Percentiles rank a stretch among this genome's conserved stretches.
Conservation (phyloP, 2,888 invertebrate species). For the Mesorhabditis sp. region DNA sequence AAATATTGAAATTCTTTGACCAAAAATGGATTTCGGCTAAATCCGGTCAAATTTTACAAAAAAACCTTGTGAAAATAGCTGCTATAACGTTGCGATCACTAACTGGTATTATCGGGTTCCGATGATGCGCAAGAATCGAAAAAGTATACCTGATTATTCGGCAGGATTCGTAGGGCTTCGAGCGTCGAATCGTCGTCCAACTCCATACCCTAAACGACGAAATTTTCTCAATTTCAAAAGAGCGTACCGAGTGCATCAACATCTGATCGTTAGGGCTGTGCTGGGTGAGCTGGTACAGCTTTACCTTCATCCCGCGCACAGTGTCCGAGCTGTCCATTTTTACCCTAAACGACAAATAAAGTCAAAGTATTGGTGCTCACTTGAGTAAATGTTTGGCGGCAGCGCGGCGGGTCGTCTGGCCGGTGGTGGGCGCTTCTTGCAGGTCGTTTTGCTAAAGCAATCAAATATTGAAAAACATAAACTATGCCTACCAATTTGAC, state of each 20-base stretch:
- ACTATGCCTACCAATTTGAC: constrained; percentile 39
- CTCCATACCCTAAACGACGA: constrained; percentile 20
- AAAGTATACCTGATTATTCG: constrained; percentile 44
- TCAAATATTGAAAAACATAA: background rate
- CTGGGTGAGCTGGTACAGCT: constrained; percentile 35
- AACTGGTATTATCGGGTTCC: no score
- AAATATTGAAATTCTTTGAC: no score
- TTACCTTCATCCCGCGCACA: constrained; percentile 43
- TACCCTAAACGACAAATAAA: constrained; percentile 6
- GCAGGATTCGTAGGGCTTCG: constrained; percentile 31
- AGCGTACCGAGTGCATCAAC: constrained; percentile 18
- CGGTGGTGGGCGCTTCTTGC: constrained; percentile 9
- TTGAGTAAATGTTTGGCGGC: constrained; percentile 17
- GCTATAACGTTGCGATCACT: no score
- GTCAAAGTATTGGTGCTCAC: constrained; percentile 16
- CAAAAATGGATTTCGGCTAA: no score
- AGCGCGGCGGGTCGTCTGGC: constrained; percentile 15
- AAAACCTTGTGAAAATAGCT: no score
- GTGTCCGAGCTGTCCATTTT: constrained; percentile 40
- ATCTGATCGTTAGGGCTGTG: constrained; percentile 33
- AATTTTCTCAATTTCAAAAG: background rate
- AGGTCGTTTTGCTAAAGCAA: constrained; percentile 11
- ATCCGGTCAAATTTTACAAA: no score
- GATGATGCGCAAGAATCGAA: constrained; percentile 7
- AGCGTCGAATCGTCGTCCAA: constrained; percentile 38